Percentiles rank a stretch among this genome's conserved stretches.
These are phyloP conservation scores for Pelecanus crispus DNA, from an alignment of 2,113 vertebrate species.

Conservation along the genomic window DNA sequence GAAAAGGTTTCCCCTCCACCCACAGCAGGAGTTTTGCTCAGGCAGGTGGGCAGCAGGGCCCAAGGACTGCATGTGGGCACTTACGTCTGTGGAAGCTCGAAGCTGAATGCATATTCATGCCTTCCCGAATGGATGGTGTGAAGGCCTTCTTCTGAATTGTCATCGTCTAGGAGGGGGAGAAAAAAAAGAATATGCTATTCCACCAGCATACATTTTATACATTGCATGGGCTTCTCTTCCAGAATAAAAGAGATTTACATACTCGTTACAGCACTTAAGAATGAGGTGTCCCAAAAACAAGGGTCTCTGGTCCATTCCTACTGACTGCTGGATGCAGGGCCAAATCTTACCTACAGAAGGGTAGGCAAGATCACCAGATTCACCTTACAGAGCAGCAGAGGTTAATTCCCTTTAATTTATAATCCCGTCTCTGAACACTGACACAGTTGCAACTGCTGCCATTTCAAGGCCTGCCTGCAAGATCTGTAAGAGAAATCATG, in stretches of 20 bases:
- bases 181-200: not conserved
- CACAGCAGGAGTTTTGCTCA: not conserved
- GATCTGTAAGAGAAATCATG: not conserved
- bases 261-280: not conserved
- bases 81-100: constrained; percentile 99
- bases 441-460: not conserved
- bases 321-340: not conserved
- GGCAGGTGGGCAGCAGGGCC: not conserved
- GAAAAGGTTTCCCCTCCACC: constrained; percentile 71
- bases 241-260: not conserved
- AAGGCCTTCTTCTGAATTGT: constrained; percentile 96
- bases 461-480: not conserved
- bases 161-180: constrained; percentile 82
- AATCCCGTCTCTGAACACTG: not conserved
- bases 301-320: rapidly evolving
- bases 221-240: not conserved
- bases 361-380: rapidly evolving
- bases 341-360: not conserved
- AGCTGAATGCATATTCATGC: constrained; percentile 99
- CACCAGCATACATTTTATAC: not conserved
- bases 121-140: constrained; percentile 96
- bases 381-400: rapidly evolving
- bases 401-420: not conserved
- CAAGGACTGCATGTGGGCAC: constrained; percentile 15
- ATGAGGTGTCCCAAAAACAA: rapidly evolving